phyloP scores from a whole-genome alignment of 2,113 vertebrate genomes.

The Phaethornis superciliosus region DNA sequence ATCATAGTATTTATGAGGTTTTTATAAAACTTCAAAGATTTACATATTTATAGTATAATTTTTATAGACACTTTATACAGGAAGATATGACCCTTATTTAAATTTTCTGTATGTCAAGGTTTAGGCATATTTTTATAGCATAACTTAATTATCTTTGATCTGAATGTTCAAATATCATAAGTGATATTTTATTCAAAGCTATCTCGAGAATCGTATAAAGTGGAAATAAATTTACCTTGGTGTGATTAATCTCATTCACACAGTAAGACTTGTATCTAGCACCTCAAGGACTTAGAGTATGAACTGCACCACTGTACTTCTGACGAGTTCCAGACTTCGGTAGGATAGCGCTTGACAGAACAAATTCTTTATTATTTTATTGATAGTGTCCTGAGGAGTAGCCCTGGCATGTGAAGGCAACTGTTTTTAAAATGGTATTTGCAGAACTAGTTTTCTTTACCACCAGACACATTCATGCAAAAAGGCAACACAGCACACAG shows the following conservation, averaged over 20 bases:
- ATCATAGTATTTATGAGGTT: not conserved
- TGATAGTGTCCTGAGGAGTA: not conserved
- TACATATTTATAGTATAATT: not conserved
- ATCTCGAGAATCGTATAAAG: not conserved
- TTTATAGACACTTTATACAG: not conserved
- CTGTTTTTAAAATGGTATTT: not conserved
- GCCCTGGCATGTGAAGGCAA: not conserved
- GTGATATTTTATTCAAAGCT: not conserved
- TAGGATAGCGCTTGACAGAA: not conserved
- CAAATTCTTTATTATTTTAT: not conserved
- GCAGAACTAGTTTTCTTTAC: not conserved
- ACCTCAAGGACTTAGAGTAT: not conserved
- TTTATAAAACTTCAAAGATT: not conserved
- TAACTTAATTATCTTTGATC: not conserved
- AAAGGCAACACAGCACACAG: not conserved
- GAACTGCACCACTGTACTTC: not conserved
- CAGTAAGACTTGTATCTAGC: no score
- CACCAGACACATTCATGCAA: not conserved
- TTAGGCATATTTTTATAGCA: not conserved
- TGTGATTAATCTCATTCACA: not conserved
- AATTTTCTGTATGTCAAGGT: not conserved
- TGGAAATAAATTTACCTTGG: not conserved
- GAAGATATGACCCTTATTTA: not conserved
- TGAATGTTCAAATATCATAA: not conserved
- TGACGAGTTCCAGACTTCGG: not conserved